Evolutionary conservation across 2,113 vertebrate genomes (phyloP).

Genomic region (Oophaga pumilio): DNA sequence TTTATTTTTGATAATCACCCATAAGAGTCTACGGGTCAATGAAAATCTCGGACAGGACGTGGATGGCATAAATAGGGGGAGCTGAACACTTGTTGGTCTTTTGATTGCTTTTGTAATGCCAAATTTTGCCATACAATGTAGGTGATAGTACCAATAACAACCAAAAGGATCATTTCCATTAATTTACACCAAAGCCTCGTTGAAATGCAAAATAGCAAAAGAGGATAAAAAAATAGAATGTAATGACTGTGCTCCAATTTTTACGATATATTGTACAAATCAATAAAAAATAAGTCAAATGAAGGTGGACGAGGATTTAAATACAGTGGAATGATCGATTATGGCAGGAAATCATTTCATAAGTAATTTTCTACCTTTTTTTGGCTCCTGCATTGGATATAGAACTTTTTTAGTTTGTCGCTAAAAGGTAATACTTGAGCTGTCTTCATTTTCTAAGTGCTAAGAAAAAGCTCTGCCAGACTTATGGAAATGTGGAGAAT

Average conservation of each 20-base stretch:
- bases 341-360: background rate
- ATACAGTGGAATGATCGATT: background rate
- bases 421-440: background rate
- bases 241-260: background rate
- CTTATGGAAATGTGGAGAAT: no score
- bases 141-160: no score
- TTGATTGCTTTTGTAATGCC: no score
- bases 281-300: background rate
- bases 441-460: background rate
- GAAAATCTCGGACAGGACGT: no score
- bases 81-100: no score
- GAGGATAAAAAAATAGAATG: background rate
- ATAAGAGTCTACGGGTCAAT: no score
- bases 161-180: no score
- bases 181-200: background rate
- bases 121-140: no score
- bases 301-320: background rate
- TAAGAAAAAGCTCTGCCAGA: background rate
- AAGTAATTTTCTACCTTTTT: background rate
- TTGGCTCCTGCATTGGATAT: background rate
- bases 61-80: no score
- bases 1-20: no score
- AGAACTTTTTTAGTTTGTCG: background rate
- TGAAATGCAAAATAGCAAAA: background rate
- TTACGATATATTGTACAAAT: background rate